A percentile compares a stretch with the other conserved stretches of the same genome.
Evolutionary conservation across 2,888 invertebrate genomes (phyloP).

Genomic region (Stenchaetothrips biformis): DNA sequence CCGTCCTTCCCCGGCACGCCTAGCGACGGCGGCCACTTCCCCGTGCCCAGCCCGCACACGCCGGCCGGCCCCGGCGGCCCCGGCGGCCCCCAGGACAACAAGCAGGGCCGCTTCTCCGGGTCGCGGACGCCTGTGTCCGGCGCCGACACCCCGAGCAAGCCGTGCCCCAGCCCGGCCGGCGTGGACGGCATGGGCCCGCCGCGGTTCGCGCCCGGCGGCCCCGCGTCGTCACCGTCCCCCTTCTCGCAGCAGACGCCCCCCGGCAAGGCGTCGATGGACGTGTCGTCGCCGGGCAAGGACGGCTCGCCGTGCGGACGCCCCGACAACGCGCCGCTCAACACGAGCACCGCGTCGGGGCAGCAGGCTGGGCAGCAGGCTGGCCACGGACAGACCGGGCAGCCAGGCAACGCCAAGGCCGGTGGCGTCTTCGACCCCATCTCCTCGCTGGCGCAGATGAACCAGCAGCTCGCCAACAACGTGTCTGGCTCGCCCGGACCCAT

Average conservation of each 20-base stretch:
- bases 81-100: conserved; percentile 18
- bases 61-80: conserved; percentile 37
- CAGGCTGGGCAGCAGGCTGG: conserved; percentile 32
- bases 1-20: conserved; percentile 45
- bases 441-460: conserved; percentile 91
- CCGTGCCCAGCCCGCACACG: conserved; percentile 52
- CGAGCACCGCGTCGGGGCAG: conserved; percentile 33
- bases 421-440: conserved; percentile 79
- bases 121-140: not conserved
- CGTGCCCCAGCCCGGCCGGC: conserved; percentile 20
- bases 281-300: conserved; percentile 7
- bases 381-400: conserved; percentile 42
- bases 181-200: conserved; percentile 37
- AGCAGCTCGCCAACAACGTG: conserved; percentile 77
- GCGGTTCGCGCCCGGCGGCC: conserved; percentile 31
- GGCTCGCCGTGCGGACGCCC: conserved; percentile 32
- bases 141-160: not conserved
- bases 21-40: conserved; percentile 46
- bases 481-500: conserved; percentile 50
- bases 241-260: conserved; percentile 25
- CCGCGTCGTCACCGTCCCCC: conserved; percentile 3
- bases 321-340: conserved; percentile 45
- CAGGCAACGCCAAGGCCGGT: conserved; percentile 49
- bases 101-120: not conserved
- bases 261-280: conserved; percentile 8